Base-by-base conservation (phyloP, 64 coral and sea anemone genomes). In the Montipora capricornis region DNA sequence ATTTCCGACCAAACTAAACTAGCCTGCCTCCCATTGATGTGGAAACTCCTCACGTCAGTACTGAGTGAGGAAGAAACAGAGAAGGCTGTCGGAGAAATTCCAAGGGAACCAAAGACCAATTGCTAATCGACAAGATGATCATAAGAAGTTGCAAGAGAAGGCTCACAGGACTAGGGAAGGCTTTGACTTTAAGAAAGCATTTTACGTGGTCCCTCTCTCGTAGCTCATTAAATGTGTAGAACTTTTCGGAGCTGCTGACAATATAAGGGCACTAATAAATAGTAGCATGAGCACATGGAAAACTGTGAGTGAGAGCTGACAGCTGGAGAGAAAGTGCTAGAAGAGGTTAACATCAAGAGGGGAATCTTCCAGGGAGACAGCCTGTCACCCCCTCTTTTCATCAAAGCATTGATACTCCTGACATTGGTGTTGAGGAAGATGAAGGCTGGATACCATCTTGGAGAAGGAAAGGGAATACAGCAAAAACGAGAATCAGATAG, bases 1-100 rank as follows among this genome's bases (percentile, higher is more conserved):
- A 78, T 78, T 78, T 78, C 76, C 14, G 76, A 26, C 76, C 76
- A 44, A 78, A 37, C 37, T 37, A 37, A 37, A 37, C 37, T 78
- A 55, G 10, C 52, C 52, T 46, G 37, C 4, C 19, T 75, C 2
- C 37, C 73, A 22, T 75, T 70, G 7, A 55, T 55, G 52, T 55
- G 52, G 52, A 55, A 55, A 10, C 52, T 55, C 52, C 52, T 55
- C 52, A 55, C 17, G 14, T 70, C 15, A 20, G 67, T 20, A 20
- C 5, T 16, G 67, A 10, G 52, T 55, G 52, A 55, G 52, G 52
- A 55, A 55, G 67, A 4, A 20, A 20, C 52, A 55, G 4, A 10
- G 52, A 55, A 55, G 52, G 52, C 52, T 55, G 6, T 55, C 1
- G 52, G 52, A 55, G 52, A 55, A 55, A 55, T 10, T 55, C 52